These are phyloP conservation scores for Tiliqua scincoides DNA, from an alignment of 2,113 vertebrate species.

Conservation along the genomic window DNA sequence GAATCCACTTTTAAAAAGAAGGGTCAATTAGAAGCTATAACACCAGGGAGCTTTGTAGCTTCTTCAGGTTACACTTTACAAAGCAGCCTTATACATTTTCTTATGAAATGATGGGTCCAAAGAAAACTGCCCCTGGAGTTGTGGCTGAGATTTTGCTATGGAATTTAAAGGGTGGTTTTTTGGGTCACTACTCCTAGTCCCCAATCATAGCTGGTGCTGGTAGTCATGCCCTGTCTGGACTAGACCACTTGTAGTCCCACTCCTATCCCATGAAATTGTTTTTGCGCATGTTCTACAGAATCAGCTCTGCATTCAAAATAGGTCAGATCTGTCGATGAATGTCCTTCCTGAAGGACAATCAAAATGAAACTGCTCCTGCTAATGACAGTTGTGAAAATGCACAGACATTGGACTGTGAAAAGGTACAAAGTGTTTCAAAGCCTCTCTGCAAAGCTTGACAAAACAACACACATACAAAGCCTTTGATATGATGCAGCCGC, in stretches of 20 bases:
- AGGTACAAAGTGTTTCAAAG: slow-evolving; percentile 26
- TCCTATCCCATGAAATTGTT: background rate
- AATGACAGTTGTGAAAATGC: slow-evolving; percentile 42
- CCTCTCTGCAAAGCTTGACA: slow-evolving; percentile 54
- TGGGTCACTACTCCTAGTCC: too few relatives aligned
- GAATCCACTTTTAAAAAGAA: too few relatives aligned
- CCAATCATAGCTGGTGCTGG: background rate
- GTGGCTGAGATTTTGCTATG: too few relatives aligned
- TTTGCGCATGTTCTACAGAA: background rate
- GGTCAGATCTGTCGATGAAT: background rate
- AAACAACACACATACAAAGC: background rate
- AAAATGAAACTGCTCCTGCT: slow-evolving; percentile 39
- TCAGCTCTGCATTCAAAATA: background rate
- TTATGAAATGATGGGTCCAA: too few relatives aligned
- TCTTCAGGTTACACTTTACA: too few relatives aligned
- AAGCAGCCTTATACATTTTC: too few relatives aligned
- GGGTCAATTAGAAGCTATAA: too few relatives aligned
- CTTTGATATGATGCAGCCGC: too few relatives aligned
- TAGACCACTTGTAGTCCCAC: background rate
- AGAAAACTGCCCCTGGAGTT: too few relatives aligned
- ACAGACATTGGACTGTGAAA: too few relatives aligned
- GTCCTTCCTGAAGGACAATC: slow-evolving; percentile 37
- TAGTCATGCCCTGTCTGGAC: background rate
- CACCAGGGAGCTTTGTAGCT: too few relatives aligned
- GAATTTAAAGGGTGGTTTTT: too few relatives aligned